phyloP scores from a whole-genome alignment of 2,888 invertebrate genomes.

The Hofmannophila pseudospretella region DNA sequence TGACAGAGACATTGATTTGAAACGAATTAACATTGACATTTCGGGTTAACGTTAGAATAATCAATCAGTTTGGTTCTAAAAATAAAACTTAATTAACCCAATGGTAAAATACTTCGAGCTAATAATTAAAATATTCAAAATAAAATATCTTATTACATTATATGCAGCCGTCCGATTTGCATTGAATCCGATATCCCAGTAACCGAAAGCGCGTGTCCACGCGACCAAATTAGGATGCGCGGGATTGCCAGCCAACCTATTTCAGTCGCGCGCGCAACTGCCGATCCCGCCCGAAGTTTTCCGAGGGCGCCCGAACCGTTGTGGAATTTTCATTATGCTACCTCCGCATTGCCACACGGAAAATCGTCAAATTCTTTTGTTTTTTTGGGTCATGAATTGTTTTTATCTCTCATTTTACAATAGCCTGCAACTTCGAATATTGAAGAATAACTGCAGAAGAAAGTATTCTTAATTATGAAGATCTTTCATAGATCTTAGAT shows the following conservation, averaged over 20 bases:
- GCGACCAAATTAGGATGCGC: constrained; percentile 80
- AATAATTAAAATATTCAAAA: background rate
- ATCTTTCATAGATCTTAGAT: too few relatives aligned
- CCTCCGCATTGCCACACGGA: constrained; percentile 34
- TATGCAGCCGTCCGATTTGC: constrained; percentile 23
- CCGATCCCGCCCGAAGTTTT: constrained; percentile 39
- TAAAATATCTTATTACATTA: background rate
- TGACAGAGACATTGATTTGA: background rate
- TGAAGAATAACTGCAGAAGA: too few relatives aligned
- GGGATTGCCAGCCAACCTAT: constrained; percentile 55
- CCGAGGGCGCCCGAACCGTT: constrained; percentile 58
- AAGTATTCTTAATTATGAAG: too few relatives aligned
- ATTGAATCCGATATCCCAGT: constrained; percentile 48
- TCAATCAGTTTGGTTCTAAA: background rate
- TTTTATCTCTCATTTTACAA: too few relatives aligned
- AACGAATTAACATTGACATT: background rate
- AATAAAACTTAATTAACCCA: too few relatives aligned
- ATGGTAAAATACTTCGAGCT: background rate
- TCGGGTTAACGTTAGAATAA: background rate
- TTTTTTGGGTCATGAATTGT: too few relatives aligned
- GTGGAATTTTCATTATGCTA: constrained; percentile 49
- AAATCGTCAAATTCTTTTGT: constrained; percentile 10
- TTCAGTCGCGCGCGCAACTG: constrained; percentile 58
- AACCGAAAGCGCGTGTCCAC: constrained; percentile 46
- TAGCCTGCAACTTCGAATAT: too few relatives aligned